These are phyloP conservation scores for Nemopilema nomurai DNA, from an alignment of 30 jellyfish, hydroid and myxozoan species.

Conservation along the genomic window DNA sequence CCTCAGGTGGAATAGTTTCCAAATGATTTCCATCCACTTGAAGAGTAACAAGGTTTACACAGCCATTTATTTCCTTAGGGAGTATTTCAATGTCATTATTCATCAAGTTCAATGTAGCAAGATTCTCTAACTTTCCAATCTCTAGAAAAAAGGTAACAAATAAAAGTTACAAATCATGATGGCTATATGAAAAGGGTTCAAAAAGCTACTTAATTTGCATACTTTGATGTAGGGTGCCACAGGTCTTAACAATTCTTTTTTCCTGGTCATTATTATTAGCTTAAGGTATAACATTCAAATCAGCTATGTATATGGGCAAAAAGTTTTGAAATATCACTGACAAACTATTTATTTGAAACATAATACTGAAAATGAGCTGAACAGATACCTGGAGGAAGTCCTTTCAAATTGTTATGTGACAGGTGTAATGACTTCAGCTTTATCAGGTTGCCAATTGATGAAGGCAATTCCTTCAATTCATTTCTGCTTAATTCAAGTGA, in stretches of 20 bases:
- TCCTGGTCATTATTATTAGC: too few species aligned
- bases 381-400: constrained; percentile 50
- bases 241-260: too few species aligned
- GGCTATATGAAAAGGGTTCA: neutral
- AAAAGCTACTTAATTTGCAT: too few species aligned
- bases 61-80: constrained; percentile 31
- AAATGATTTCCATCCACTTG: constrained; percentile 32
- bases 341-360: too few species aligned
- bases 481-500: constrained; percentile 23
- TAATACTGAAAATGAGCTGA: too few species aligned
- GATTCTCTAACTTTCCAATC: constrained; percentile 19
- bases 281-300: neutral
- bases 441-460: constrained; percentile 29
- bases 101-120: constrained; percentile 35
- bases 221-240: too few species aligned
- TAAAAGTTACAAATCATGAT: neutral
- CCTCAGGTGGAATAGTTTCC: neutral
- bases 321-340: too few species aligned
- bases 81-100: constrained; percentile 24
- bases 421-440: constrained; percentile 41
- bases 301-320: too few species aligned
- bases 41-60: constrained; percentile 6
- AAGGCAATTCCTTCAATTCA: constrained; percentile 13
- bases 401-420: constrained; percentile 14
- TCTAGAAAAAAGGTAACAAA: neutral